Percentiles rank a stretch among this genome's conserved stretches.
phyloP scores from a whole-genome alignment of 2,888 invertebrate genomes.

The Papilio elwesi region DNA sequence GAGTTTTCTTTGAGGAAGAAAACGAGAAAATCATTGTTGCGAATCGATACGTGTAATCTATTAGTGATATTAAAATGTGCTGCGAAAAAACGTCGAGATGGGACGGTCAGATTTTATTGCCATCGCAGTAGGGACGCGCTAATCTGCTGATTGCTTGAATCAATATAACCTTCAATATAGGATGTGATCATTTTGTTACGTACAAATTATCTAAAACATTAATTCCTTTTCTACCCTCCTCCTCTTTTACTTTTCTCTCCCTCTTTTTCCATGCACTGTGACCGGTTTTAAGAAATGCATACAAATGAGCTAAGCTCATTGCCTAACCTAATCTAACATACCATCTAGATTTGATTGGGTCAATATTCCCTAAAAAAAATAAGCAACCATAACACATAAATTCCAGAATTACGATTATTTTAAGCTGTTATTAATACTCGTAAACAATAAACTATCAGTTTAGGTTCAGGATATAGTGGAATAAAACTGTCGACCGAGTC shows the following conservation, averaged over 20 bases:
- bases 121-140: conserved; percentile 51
- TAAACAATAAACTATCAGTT: conserved; percentile 26
- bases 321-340: too few species aligned
- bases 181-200: conserved; percentile 45
- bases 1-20: conserved; percentile 65
- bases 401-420: conserved; percentile 11
- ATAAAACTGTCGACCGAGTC: conserved; percentile 42
- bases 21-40: conserved; percentile 66
- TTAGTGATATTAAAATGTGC: conserved; percentile 76
- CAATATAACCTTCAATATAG: conserved; percentile 53
- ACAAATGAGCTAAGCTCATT: too few species aligned
- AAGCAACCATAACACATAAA: too few species aligned
- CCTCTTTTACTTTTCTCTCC: too few species aligned
- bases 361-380: too few species aligned
- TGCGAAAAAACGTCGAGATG: conserved; percentile 56
- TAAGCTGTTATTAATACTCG: conserved; percentile 19
- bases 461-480: conserved; percentile 16
- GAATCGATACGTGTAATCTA: conserved; percentile 77
- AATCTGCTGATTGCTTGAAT: conserved; percentile 53
- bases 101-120: conserved; percentile 57
- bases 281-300: too few species aligned
- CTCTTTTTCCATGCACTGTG: too few species aligned
- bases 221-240: too few species aligned
- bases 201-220: too few species aligned
- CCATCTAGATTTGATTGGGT: too few species aligned